phyloP scores from a whole-genome alignment of 2,888 invertebrate species.

The Beris morrisii region DNA sequence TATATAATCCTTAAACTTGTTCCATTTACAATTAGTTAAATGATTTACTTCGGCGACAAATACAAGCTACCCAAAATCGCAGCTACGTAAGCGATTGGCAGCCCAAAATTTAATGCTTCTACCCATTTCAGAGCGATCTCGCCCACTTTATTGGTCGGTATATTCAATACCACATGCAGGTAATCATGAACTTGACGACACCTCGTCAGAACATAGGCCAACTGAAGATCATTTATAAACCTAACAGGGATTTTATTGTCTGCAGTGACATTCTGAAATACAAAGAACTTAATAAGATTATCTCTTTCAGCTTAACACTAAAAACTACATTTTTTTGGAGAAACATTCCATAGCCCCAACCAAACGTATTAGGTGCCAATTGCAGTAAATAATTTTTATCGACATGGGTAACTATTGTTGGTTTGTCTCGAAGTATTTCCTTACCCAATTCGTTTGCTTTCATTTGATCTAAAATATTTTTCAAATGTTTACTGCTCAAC shows the following conservation, averaged over 20 bases:
- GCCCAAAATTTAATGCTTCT: slow-evolving; percentile 19
- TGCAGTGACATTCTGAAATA: slow-evolving; percentile 69
- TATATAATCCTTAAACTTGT: no score
- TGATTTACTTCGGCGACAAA: slow-evolving; percentile 2
- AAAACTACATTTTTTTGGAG: slow-evolving; percentile 62
- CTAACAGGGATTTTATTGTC: slow-evolving; percentile 82
- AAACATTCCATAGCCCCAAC: slow-evolving; percentile 78
- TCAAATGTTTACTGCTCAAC: slow-evolving; percentile 68
- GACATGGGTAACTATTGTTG: slow-evolving; percentile 69
- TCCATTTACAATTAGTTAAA: no score
- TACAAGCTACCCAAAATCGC: slow-evolving; percentile 17
- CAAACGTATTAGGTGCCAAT: slow-evolving; percentile 76
- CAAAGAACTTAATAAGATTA: no score
- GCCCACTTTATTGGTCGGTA: slow-evolving; percentile 85
- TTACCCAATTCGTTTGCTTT: slow-evolving; percentile 69
- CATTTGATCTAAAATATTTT: slow-evolving; percentile 72
- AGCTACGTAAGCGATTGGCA: slow-evolving; percentile 14
- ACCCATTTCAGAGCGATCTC: slow-evolving; percentile 61
- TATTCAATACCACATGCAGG: slow-evolving; percentile 79
- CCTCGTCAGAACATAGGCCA: slow-evolving; percentile 90
- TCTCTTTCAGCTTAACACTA: no score
- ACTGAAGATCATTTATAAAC: slow-evolving; percentile 80
- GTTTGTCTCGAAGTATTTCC: slow-evolving; percentile 70
- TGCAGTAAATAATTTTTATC: slow-evolving; percentile 55
- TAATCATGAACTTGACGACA: slow-evolving; percentile 93